Evolutionary conservation across 1,140 invertebrate species (phyloP).

Genomic region (Nilaparvata lugens): DNA sequence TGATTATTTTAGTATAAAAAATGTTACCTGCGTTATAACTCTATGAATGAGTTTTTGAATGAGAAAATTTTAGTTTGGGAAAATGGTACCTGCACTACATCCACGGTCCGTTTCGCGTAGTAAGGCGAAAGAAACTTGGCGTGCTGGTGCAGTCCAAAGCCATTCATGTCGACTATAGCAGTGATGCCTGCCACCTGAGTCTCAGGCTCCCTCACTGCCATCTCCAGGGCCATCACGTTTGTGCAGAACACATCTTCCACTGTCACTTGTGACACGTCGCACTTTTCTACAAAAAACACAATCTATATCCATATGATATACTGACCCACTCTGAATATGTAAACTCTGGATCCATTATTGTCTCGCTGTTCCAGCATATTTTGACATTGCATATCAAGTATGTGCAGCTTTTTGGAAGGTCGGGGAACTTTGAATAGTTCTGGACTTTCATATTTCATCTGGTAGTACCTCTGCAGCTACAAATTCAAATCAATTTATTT

Average conservation of each 20-base stretch:
- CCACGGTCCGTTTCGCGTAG: conserved; percentile 36
- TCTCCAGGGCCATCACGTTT: conserved; percentile 37
- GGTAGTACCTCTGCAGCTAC: conserved; percentile 36
- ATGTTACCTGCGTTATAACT: no score
- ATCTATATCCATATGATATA: background rate
- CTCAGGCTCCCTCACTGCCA: conserved; percentile 35
- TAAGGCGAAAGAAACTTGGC: conserved; percentile 39
- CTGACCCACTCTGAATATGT: conserved; percentile 36
- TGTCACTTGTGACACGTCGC: conserved; percentile 34
- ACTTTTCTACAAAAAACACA: conserved; percentile 33
- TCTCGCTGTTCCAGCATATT: conserved; percentile 33
- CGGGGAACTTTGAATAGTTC: conserved; percentile 34
- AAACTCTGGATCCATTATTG: conserved; percentile 33
- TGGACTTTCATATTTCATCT: conserved; percentile 36
- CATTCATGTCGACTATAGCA: conserved; percentile 37
- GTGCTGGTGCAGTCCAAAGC: conserved; percentile 36
- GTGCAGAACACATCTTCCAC: conserved; percentile 40
- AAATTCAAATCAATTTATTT: conserved; percentile 14
- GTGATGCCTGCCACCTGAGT: conserved; percentile 38
- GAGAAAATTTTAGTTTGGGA: no score
- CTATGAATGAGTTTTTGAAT: no score
- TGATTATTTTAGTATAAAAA: no score
- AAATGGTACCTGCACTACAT: conserved; percentile 31
- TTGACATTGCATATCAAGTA: conserved; percentile 36
- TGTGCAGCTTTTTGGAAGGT: conserved; percentile 31